Evolutionary conservation across 2,888 invertebrate genomes (phyloP).

Genomic region (Spisula solida): DNA sequence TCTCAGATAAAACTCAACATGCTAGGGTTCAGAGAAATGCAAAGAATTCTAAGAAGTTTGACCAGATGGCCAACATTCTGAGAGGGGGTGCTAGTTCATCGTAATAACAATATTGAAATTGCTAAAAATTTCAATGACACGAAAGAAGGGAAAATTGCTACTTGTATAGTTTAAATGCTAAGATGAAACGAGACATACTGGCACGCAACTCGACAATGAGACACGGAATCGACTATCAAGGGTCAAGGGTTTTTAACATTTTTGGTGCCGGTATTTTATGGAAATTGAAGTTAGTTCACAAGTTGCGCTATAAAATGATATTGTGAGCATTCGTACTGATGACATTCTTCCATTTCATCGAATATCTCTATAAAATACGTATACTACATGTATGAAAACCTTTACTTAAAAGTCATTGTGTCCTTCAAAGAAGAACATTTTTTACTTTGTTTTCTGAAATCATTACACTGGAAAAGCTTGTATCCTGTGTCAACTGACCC

Average conservation of each 20-base stretch:
- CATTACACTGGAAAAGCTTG: too few species aligned
- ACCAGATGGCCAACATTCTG: constrained; percentile 52
- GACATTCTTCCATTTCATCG: too few species aligned
- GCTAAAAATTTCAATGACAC: constrained; percentile 18
- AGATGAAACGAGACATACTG: not conserved
- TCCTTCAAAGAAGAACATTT: too few species aligned
- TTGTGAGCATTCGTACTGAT: too few species aligned
- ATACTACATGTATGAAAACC: too few species aligned
- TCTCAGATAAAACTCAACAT: constrained; percentile 20
- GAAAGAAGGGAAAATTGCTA: not conserved
- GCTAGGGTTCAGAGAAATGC: constrained; percentile 26
- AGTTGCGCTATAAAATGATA: too few species aligned
- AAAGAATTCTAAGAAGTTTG: constrained; percentile 37
- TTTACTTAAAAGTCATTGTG: too few species aligned
- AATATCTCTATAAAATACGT: too few species aligned
- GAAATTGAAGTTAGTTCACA: too few species aligned
- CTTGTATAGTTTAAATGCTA: not conserved
- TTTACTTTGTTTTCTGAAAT: too few species aligned
- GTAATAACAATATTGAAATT: not conserved
- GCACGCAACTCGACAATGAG: not conserved
- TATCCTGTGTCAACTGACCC: too few species aligned
- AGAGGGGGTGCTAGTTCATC: not conserved
- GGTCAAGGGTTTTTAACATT: not conserved
- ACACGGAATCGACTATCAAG: not conserved
- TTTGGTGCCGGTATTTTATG: too few species aligned